Conservation (phyloP, 2,797 vertebrate species). For the Ispidina picta region DNA sequence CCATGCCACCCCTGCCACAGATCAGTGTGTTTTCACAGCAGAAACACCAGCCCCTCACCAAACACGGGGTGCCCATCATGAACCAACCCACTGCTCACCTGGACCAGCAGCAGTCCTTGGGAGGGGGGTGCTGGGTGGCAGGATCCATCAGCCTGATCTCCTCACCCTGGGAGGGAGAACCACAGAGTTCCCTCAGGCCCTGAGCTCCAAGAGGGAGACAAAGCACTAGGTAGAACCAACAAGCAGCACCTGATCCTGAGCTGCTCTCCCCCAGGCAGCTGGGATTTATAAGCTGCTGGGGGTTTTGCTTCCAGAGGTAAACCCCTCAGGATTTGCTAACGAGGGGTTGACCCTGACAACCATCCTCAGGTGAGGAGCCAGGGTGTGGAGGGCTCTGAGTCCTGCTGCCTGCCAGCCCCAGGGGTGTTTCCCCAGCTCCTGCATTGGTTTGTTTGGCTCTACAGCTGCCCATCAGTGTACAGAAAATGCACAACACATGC, state of each 20-base stretch:
- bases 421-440: background rate
- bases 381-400: background rate
- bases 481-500: fast-evolving
- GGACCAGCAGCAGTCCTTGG: background rate
- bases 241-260: fast-evolving
- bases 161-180: background rate
- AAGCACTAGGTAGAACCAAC: fast-evolving
- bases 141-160: background rate
- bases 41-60: background rate
- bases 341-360: fast-evolving
- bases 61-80: fast-evolving
- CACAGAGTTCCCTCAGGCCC: background rate
- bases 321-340: background rate
- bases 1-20: fast-evolving
- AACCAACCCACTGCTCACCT: background rate
- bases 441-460: background rate
- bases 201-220: no score
- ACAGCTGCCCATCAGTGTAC: background rate
- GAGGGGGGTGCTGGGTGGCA: fast-evolving
- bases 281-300: background rate
- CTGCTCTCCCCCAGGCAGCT: background rate
- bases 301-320: background rate
- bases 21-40: background rate
- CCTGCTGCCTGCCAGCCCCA: background rate
- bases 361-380: background rate